Percentiles rank a stretch among this genome's conserved stretches.
These are phyloP conservation scores for Timema podura DNA, from an alignment of 2,888 invertebrate genomes.

Conservation along the genomic window DNA sequence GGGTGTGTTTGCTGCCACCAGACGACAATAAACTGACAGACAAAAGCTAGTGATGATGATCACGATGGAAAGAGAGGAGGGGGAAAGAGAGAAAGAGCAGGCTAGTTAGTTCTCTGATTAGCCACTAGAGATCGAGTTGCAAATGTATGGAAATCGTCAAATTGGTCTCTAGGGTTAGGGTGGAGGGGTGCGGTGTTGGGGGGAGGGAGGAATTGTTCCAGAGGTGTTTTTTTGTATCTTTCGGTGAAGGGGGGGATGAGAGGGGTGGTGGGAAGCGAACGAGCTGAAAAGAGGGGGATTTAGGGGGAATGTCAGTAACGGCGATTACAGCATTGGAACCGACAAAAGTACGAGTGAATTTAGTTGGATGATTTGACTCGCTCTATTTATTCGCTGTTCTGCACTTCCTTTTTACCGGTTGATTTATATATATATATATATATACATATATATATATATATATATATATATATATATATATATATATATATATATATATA, in stretches of 20 bases:
- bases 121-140: constrained; percentile 29
- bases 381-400: background rate
- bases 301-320: constrained; percentile 4
- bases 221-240: background rate
- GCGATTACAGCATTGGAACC: constrained; percentile 26
- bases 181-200: background rate
- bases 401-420: no score
- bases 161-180: constrained; percentile 23
- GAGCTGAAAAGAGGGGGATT: background rate
- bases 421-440: no score
- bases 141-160: constrained; percentile 31
- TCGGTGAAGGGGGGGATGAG: no score
- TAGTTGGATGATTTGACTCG: background rate
- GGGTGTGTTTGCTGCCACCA: background rate
- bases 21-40: background rate
- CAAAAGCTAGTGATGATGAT: no score
- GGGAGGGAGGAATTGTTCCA: background rate
- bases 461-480: background rate
- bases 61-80: background rate
- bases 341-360: constrained; percentile 19
- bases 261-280: no score
- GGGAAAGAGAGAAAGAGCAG: constrained; percentile 9
- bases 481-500: background rate
- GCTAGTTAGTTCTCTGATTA: constrained; percentile 26
- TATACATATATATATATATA: constrained; percentile 6